These are phyloP conservation scores for Tinea semifulvella DNA, from an alignment of 2,888 invertebrate genomes.

Conservation along the genomic window DNA sequence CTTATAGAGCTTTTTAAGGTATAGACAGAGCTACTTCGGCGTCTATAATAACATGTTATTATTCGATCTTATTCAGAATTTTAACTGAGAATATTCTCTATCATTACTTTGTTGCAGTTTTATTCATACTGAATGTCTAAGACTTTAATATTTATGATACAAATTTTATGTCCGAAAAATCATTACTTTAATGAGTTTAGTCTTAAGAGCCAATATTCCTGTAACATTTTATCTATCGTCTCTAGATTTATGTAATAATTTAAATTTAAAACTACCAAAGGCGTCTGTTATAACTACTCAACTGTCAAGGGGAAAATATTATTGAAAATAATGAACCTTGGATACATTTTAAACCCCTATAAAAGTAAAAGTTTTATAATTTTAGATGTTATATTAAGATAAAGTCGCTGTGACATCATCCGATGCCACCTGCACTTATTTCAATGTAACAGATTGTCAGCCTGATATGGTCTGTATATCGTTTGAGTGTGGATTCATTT, in stretches of 20 bases:
- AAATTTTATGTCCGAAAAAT: no score
- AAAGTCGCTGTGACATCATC: slow-evolving; percentile 40
- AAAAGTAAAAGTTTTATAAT: slow-evolving; percentile 63
- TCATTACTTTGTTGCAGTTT: not conserved
- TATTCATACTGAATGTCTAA: no score
- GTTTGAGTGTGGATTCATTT: slow-evolving; percentile 22
- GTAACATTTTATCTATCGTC: no score
- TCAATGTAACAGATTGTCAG: slow-evolving; percentile 20
- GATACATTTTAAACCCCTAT: slow-evolving; percentile 45
- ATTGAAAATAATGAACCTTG: not conserved
- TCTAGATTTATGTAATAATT: not conserved
- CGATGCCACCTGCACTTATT: slow-evolving; percentile 52
- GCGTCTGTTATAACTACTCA: not conserved
- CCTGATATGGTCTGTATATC: slow-evolving; percentile 14
- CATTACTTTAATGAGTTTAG: no score
- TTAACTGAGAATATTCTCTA: not conserved
- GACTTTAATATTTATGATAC: no score
- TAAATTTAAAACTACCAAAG: not conserved
- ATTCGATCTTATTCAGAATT: slow-evolving; percentile 1
- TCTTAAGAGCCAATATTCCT: no score
- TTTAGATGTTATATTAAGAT: slow-evolving; percentile 57
- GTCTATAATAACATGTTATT: slow-evolving; percentile 1
- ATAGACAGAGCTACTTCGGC: not conserved
- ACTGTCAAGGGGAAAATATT: not conserved
- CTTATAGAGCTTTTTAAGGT: slow-evolving; percentile 6